Conservation (phyloP, 2,797 vertebrate species). For the Bucorvus abyssinicus region DNA sequence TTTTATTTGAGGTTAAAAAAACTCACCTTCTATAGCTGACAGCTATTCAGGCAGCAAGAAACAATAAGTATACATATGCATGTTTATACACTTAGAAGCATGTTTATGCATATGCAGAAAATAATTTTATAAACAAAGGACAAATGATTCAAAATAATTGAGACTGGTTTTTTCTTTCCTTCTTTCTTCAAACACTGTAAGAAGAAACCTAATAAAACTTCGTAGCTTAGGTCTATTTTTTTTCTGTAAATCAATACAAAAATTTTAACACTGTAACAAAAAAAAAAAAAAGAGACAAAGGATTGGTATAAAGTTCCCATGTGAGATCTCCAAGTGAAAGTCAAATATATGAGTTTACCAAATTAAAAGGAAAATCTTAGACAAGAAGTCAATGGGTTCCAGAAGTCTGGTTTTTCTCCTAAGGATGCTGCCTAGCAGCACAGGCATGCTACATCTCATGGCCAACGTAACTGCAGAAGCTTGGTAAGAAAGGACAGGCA, state of each 20-base stretch:
- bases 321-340: not conserved
- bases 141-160: not conserved
- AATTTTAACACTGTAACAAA: not conserved
- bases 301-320: not conserved
- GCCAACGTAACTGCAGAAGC: not conserved
- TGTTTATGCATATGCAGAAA: not conserved
- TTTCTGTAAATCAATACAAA: not conserved
- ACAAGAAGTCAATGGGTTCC: not conserved
- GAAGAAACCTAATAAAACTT: not conserved
- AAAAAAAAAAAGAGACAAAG: not conserved
- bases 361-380: not conserved
- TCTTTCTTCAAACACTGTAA: not conserved
- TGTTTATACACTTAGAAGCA: not conserved
- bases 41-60: not conserved
- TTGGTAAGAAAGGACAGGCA: not conserved
- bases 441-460: not conserved
- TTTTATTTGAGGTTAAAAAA: not conserved
- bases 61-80: accelerated
- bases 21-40: not conserved
- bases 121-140: not conserved
- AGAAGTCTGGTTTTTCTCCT: not conserved
- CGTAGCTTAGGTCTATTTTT: not conserved
- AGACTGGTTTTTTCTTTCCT: not conserved
- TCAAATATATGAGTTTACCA: not conserved
- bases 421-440: not conserved